Base-by-base conservation (phyloP, 2,113 vertebrate genomes). In the Egretta garzetta region DNA sequence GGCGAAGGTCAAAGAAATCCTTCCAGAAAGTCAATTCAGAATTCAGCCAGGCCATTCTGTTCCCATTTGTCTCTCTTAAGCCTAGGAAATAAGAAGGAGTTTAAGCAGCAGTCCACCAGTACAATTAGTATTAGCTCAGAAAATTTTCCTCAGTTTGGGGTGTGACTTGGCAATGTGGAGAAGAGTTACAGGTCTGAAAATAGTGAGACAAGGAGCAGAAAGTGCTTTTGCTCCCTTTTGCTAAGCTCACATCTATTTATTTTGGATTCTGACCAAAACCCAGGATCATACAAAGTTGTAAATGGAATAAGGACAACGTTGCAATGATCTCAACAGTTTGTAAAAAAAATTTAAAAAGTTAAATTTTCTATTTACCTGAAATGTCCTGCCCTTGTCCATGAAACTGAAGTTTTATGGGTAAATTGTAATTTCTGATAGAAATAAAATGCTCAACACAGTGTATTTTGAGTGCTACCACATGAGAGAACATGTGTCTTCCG, bases 21-120 rank as follows among this genome's bases (percentile, higher is more conserved):
- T 95, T 97, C 91, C 85, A 96, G 96, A 98, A 91, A 96, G 96
- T 27, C 91, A 95, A 62, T 83, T 80, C 64, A 96, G 56, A 94
- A 90, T 84, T 87, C 88, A 81, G 80, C 52, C 81, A 92, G 88
- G 74, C 93, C 88, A 82, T 84, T 82, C 35, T 86, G 81, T 97
- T 96, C 82, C 76, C 47, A 41, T 89, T 92, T 93, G 72, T 93
- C 93, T 94, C 79, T 92, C 75, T 87, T 95, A 90, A 93, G 32
- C 72, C 70, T 76, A 30, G 62, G 94, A 91, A 96, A 43, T 30
- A 50, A 10, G 47, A 66, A 60, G 37, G 68, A 86, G 17, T 85
- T 94, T 95, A 96, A 86, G 79, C 39, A 89, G 43, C 84, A 86
- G 67, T 95, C 56, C 50, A 77, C 35, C n/a, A 79, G 39, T 66